Evolutionary conservation across 2,888 invertebrate species (phyloP).

Genomic region (Neoscelio sp.): DNA sequence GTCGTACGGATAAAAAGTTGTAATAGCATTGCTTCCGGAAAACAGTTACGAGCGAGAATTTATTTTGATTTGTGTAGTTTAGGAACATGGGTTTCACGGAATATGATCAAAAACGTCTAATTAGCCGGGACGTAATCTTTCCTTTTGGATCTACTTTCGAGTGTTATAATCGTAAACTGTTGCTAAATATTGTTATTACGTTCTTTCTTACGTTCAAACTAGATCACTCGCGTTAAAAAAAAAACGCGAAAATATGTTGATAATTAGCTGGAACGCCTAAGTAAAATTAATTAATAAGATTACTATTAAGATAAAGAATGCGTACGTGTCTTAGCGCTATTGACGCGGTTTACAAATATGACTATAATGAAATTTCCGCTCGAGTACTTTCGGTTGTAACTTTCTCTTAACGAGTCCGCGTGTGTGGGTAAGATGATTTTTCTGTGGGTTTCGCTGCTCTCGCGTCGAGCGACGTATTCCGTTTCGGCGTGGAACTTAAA

Average conservation of each 20-base stretch:
- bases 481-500: slow-evolving; percentile 35
- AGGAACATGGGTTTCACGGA: slow-evolving; percentile 60
- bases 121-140: slow-evolving; percentile 54
- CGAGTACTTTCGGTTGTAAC: slow-evolving; percentile 31
- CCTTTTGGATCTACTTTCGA: slow-evolving; percentile 56
- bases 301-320: slow-evolving; percentile 24
- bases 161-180: slow-evolving; percentile 55
- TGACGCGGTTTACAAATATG: slow-evolving; percentile 16
- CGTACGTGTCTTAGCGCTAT: too few species aligned
- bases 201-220: slow-evolving; percentile 9
- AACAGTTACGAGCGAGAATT: slow-evolving; percentile 61
- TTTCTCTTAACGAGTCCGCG: slow-evolving; percentile 31
- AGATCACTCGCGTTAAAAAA: slow-evolving; percentile 15
- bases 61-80: slow-evolving; percentile 62
- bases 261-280: slow-evolving; percentile 14
- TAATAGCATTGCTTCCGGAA: slow-evolving; percentile 50
- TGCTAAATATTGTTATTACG: slow-evolving; percentile 53
- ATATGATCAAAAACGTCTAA: slow-evolving; percentile 63
- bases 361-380: slow-evolving; percentile 34
- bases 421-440: slow-evolving; percentile 16
- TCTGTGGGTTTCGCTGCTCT: slow-evolving; percentile 12
- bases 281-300: slow-evolving; percentile 40
- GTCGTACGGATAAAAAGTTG: slow-evolving; percentile 35
- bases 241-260: slow-evolving; percentile 6
- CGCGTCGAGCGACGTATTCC: slow-evolving; percentile 1